Conservation (phyloP, 2,113 vertebrate genomes). For the Microtus montanus region DNA sequence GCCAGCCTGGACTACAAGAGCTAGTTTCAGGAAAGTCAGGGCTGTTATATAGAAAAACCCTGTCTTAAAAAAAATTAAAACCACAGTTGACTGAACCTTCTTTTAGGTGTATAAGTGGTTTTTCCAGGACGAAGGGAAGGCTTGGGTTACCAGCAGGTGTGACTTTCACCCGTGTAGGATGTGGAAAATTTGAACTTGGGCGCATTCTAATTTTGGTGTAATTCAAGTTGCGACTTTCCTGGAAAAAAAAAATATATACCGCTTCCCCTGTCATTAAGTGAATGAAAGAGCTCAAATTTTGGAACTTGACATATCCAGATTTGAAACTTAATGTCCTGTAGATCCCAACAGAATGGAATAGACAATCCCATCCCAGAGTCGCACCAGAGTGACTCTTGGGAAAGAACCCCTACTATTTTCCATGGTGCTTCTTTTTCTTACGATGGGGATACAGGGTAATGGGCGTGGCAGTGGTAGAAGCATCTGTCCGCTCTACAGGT, state of each 20-base stretch:
- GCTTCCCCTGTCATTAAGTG: neutral
- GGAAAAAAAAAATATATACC: neutral
- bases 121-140: neutral
- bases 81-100: neutral
- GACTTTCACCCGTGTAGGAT: neutral
- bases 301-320: neutral
- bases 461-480: fast-evolving
- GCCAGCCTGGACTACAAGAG: too few species aligned
- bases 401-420: neutral
- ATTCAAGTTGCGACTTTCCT: neutral
- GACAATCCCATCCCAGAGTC: neutral
- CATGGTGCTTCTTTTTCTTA: neutral
- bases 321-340: neutral
- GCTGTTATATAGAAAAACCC: too few species aligned
- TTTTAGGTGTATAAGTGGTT: neutral
- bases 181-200: neutral
- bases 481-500: fast-evolving
- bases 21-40: too few species aligned
- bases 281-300: neutral
- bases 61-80: too few species aligned
- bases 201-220: neutral
- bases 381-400: fast-evolving
- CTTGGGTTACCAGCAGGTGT: neutral
- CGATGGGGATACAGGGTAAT: neutral
- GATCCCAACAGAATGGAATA: neutral